Base-by-base conservation (phyloP, 2,888 invertebrate species). In the Hypselothyrea guttata region DNA sequence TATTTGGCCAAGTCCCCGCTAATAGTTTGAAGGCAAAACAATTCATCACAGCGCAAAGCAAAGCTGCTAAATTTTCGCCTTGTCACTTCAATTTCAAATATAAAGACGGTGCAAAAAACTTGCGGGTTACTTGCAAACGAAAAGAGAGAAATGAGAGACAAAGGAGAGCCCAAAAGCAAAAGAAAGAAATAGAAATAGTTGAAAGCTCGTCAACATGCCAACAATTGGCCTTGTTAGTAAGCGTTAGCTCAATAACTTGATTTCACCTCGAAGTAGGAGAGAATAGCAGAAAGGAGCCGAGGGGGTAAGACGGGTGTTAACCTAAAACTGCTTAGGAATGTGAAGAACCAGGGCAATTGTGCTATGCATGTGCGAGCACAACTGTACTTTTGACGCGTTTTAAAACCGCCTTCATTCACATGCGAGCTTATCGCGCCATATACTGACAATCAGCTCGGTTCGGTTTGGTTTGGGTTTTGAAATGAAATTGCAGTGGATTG, bases 311-410 rank as follows among this genome's bases (percentile, higher is more conserved):
- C n/a, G 12, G 1, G 8, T 5, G 4, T 35, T 22, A 34, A 28
- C 47, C 8, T 22, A 30, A 53, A 59, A 61, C 64, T 54, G 34
- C 41, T 18, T 48, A 53, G 35, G 49, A 68, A 64, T 48, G 51
- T 34, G 31, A 44, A 41, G 54, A 60, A 46, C 34, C 16, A 35
- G 13, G 13, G 13, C 13, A 0, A 37, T 16, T 16, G 38, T 16
- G 38, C 18, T 16, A 9, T 33, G 22, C n/a, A 47, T 48, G 38
- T 60, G 41, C 37, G 55, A 15, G 57, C 74, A 30, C 60, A 73
- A 78, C 83, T 79, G 79, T 79, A 79, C 83, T 65, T 66, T 63
- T 67, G 75, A 68, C 61, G 77, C 70, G 57, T 52, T 78, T 22
- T 60, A 61, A 63, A 71, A 61, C 55, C 64, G 59, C 59, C 66